Conservation (phyloP, 2,113 vertebrate genomes). For the Lampris megalopsis region DNA sequence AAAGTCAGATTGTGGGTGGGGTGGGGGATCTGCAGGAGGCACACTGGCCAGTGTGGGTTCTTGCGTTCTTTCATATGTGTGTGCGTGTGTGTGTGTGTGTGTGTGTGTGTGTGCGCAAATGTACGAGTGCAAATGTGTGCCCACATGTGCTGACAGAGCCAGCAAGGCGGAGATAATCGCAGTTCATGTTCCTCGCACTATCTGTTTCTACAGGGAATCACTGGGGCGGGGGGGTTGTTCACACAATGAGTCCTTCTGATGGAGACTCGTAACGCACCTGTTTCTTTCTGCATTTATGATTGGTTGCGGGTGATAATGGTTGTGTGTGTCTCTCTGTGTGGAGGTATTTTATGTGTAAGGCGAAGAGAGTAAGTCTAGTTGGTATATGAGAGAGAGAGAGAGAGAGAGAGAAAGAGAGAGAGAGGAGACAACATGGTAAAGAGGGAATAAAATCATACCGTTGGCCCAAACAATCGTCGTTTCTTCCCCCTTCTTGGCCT, state of each 20-base stretch:
- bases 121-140: not conserved
- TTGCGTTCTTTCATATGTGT: conserved; percentile 3
- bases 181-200: conserved; percentile 37
- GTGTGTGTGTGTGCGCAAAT: conserved; percentile 7
- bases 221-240: not conserved
- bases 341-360: conserved; percentile 63
- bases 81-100: conserved; percentile 5
- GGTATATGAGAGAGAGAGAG: conserved; percentile 52
- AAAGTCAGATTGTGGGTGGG: conserved; percentile 35
- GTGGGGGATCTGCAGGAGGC: conserved; percentile 56
- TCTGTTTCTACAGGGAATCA: not conserved
- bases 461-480: conserved; percentile 54
- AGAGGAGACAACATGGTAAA: conserved; percentile 30
- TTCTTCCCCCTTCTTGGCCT: conserved; percentile 39
- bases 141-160: not conserved
- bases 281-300: conserved; percentile 30
- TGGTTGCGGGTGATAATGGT: not conserved
- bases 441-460: conserved; percentile 45
- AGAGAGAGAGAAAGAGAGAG: conserved; percentile 44
- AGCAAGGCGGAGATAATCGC: conserved; percentile 14
- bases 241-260: conserved; percentile 57
- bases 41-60: conserved; percentile 53
- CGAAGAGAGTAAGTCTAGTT: conserved; percentile 59
- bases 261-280: conserved; percentile 39
- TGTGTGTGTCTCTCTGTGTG: conserved; percentile 28